Evolutionary conservation across 2,113 vertebrate genomes (phyloP), one percentile per base, ranked within the genome.

Genomic region (Gracilinanus agilis): DNA sequence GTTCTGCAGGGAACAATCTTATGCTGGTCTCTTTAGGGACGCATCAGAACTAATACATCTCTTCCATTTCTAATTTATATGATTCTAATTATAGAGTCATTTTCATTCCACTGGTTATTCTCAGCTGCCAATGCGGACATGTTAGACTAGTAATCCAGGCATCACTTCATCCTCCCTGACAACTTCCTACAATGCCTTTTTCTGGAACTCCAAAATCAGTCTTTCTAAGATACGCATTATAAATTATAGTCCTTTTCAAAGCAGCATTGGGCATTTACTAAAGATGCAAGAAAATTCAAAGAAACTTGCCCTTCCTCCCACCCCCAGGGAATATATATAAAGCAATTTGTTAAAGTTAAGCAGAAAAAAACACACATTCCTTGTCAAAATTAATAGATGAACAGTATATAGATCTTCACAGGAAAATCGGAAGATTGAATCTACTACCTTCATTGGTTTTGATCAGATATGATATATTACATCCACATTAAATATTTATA

Each of bases 21-120:
- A 2, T 7, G 23, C 91, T n/a, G 91, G 53, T 54, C 89, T 92
- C 90, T 95, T 53, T 54, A 3, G 54, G 61, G 88, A 55, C 75
- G 94, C 83, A 55, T 88, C 93, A 90, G 54, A 61, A 91, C 91
- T 83, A 90, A 58, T 53, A 44, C 75, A 67, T 89, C 49, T 91
- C 92, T 96, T 95, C 94, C 89, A 93, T 55, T 91, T 93, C 95
- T 92, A 55, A 93, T 93, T 94, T 92, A 94, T 90, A 61, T 54
- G 93, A 90, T 92, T 96, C 95, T 97, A 93, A 94, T 94, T 95
- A 89, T 89, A 92, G 55, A 91, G 92, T 54, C 75, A 53, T 54
- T 55, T 92, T 92, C 25, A 25, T 89, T 91, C 49, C 95, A 44
- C 75, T 61, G 90, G 96, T 93, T 83, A 12, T 24, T 54, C 92